Conservation (phyloP, 2,113 vertebrate species). For the Menidia beryllina region DNA sequence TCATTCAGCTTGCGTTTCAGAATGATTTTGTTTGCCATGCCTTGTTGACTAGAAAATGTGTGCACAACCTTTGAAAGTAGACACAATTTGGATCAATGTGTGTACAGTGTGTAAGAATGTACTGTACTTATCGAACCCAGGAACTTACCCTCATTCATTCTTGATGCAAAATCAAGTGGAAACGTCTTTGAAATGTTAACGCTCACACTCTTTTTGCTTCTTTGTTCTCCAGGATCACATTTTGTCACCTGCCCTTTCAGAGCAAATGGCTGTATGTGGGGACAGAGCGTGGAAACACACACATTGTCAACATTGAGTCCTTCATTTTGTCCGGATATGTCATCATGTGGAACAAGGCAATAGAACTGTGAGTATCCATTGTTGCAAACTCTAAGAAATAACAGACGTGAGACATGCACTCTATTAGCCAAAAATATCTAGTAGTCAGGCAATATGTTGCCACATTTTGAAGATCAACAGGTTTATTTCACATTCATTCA, state of each 20-base stretch:
- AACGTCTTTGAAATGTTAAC: neutral
- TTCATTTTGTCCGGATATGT: constrained; percentile 98
- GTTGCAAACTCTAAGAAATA: neutral
- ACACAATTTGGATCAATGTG: too few species aligned
- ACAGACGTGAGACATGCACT: too few species aligned
- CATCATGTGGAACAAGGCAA: constrained; percentile 99
- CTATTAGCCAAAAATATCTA: too few species aligned
- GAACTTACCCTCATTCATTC: neutral
- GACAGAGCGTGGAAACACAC: constrained; percentile 96
- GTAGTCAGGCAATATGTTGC: too few species aligned
- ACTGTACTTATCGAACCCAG: too few species aligned
- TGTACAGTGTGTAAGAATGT: too few species aligned
- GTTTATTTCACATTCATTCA: too few species aligned
- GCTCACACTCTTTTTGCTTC: constrained; percentile 18
- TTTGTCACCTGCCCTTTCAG: constrained; percentile 98
- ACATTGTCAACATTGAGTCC: constrained; percentile 99
- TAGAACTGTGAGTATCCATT: constrained; percentile 92
- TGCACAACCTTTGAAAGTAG: too few species aligned
- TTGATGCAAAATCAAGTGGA: neutral
- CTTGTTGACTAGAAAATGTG: too few species aligned
- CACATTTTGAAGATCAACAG: too few species aligned
- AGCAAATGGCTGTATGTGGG: constrained; percentile 99
- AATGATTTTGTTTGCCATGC: too few species aligned
- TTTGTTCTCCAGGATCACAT: constrained; percentile 90
- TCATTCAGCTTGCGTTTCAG: too few species aligned